A percentile compares a stretch with the other conserved stretches of the same genome.
These are phyloP conservation scores for Tauraco hartlaubi DNA, from an alignment of 2,797 vertebrate species.

Conservation along the genomic window DNA sequence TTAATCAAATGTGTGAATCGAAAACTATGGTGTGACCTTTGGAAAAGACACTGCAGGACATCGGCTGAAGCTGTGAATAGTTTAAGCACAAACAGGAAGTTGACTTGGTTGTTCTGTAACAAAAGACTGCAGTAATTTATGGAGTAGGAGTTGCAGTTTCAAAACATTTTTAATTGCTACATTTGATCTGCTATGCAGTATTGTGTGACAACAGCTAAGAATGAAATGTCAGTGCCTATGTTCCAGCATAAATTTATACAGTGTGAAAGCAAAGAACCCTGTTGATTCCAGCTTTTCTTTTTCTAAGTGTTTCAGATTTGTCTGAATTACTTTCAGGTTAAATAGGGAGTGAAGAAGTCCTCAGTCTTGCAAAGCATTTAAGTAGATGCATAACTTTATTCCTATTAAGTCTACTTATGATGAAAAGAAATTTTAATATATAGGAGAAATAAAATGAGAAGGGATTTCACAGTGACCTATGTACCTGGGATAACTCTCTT, in stretches of 20 bases:
- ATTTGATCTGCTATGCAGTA: slow-evolving; percentile 66
- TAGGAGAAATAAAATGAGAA: background rate
- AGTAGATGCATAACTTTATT: background rate
- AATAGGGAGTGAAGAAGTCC: background rate
- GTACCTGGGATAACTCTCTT: background rate
- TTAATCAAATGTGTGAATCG: slow-evolving; percentile 85
- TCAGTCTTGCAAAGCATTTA: background rate
- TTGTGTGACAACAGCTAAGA: slow-evolving; percentile 71
- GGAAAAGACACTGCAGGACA: slow-evolving; percentile 77
- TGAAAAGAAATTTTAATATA: background rate
- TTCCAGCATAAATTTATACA: slow-evolving; percentile 64
- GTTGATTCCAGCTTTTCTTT: slow-evolving; percentile 45
- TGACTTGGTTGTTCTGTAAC: slow-evolving; percentile 69
- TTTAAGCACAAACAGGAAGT: slow-evolving; percentile 72
- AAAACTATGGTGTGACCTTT: slow-evolving; percentile 79
- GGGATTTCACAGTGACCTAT: background rate
- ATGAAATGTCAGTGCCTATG: slow-evolving; percentile 73
- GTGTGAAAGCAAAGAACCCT: slow-evolving; percentile 52
- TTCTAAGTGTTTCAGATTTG: slow-evolving; percentile 7
- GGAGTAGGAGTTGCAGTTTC: slow-evolving; percentile 63
- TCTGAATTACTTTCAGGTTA: slow-evolving; percentile 3
- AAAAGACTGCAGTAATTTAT: slow-evolving; percentile 67
- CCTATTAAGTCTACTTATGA: background rate
- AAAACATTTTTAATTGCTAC: slow-evolving; percentile 70
- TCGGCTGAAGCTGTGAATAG: slow-evolving; percentile 71